Evolutionary conservation across 2,113 vertebrate species (phyloP).

Genomic region (Anguilla rostrata): DNA sequence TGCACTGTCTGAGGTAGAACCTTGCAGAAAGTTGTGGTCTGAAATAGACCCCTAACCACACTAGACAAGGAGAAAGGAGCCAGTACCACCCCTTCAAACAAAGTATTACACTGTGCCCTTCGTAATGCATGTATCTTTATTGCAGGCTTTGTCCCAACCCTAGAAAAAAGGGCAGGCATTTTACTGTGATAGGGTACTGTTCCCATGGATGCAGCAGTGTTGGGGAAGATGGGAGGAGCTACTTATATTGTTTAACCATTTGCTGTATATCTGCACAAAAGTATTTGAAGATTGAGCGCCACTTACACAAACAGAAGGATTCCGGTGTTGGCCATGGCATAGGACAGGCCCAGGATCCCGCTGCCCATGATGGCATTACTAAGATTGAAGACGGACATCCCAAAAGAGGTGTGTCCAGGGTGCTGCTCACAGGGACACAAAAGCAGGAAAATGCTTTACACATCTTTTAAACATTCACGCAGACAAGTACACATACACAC

Average conservation of each 20-base stretch:
- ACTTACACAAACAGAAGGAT: slow-evolving; percentile 62
- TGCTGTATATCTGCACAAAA: background rate
- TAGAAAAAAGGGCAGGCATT: background rate
- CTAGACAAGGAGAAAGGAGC: background rate
- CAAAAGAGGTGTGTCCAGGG: slow-evolving; percentile 85
- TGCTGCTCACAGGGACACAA: slow-evolving; percentile 68
- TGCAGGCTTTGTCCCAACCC: background rate
- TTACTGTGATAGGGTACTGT: background rate
- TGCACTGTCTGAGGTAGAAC: background rate
- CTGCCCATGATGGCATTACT: slow-evolving; percentile 99
- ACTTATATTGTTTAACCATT: background rate
- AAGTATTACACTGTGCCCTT: background rate
- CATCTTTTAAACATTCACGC: background rate
- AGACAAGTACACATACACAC: background rate
- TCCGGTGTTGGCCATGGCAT: slow-evolving; percentile 95
- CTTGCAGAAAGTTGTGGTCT: background rate
- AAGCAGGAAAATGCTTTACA: slow-evolving; percentile 1
- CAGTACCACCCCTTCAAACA: background rate
- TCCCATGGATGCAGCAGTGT: background rate
- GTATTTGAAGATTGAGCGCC: background rate
- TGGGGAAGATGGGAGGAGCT: background rate
- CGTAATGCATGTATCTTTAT: background rate
- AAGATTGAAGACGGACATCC: slow-evolving; percentile 95
- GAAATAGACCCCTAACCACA: background rate
- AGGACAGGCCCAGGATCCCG: slow-evolving; percentile 92